Conservation (phyloP, 2,113 vertebrate species). For the Spea multiplicata region DNA sequence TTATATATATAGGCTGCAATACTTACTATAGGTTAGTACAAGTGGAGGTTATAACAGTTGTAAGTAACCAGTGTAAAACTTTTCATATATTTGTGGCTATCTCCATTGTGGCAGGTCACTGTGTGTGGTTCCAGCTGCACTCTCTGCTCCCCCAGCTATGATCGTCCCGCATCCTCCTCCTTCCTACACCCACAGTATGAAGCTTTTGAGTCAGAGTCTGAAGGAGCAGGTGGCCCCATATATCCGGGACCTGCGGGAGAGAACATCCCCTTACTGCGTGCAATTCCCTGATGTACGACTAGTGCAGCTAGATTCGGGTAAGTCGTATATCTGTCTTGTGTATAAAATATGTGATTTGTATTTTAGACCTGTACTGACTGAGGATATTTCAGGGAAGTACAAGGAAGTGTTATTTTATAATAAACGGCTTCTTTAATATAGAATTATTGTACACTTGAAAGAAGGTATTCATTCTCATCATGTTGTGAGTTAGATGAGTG, state of each 20-base stretch:
- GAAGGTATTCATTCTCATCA: too few relatives aligned
- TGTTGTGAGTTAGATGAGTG: too few relatives aligned
- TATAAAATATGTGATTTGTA: too few relatives aligned
- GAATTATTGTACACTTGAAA: too few relatives aligned
- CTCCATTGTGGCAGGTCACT: conserved; percentile 66
- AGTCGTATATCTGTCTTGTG: background rate
- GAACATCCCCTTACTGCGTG: conserved; percentile 64
- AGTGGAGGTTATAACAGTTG: too few relatives aligned
- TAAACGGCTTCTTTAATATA: too few relatives aligned
- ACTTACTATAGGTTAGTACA: too few relatives aligned
- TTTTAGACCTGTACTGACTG: too few relatives aligned
- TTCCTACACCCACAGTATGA: conserved; percentile 71
- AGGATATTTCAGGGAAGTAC: too few relatives aligned
- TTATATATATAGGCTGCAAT: too few relatives aligned
- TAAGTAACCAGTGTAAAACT: too few relatives aligned
- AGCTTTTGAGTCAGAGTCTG: conserved; percentile 66
- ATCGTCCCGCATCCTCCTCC: conserved; percentile 78
- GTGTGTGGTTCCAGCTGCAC: conserved; percentile 78
- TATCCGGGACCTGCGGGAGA: conserved; percentile 66
- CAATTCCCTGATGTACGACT: conserved; percentile 82
- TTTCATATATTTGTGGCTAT: background rate
- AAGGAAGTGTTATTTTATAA: too few relatives aligned
- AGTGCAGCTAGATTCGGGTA: conserved; percentile 94
- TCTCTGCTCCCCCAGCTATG: conserved; percentile 76
- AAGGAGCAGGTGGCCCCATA: conserved; percentile 68